phyloP scores from a whole-genome alignment of 23 tunicate species.

The Trididemnum miniatum region DNA sequence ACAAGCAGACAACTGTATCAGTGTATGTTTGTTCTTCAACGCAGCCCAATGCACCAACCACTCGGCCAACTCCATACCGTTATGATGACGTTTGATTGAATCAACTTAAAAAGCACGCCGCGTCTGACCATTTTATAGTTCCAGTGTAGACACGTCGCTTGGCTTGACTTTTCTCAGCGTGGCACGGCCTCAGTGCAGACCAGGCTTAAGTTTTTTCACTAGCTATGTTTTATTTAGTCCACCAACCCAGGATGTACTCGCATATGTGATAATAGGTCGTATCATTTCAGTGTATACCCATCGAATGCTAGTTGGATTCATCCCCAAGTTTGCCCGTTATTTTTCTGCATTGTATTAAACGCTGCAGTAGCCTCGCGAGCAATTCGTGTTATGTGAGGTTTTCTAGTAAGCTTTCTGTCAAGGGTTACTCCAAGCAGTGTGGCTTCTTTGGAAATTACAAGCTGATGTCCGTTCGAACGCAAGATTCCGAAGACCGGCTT shows the following conservation, averaged over 20 bases:
- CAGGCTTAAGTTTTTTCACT: background rate
- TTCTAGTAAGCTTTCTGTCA: background rate
- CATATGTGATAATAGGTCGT: background rate
- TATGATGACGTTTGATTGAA: no score
- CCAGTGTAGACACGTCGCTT: no score
- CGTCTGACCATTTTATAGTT: no score
- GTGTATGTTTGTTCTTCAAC: no score
- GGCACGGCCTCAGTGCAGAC: no score
- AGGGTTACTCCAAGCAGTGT: background rate
- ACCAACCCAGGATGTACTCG: background rate
- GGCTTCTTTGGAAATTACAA: background rate
- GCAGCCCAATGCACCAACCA: no score
- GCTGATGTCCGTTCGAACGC: background rate
- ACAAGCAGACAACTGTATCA: no score
- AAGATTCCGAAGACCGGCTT: background rate
- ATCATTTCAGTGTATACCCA: background rate
- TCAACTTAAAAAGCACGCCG: no score
- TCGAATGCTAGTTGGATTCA: background rate
- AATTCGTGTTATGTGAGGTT: background rate
- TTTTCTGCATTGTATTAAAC: background rate
- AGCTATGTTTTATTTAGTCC: background rate
- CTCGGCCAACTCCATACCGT: no score
- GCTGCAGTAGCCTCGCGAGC: constrained; percentile 5
- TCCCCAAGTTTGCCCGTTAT: background rate
- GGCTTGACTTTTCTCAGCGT: no score